Percentiles rank a stretch among this genome's conserved stretches.
These are phyloP conservation scores for Trachelus troglodyta DNA, from an alignment of 2,888 invertebrate genomes.

Conservation along the genomic window DNA sequence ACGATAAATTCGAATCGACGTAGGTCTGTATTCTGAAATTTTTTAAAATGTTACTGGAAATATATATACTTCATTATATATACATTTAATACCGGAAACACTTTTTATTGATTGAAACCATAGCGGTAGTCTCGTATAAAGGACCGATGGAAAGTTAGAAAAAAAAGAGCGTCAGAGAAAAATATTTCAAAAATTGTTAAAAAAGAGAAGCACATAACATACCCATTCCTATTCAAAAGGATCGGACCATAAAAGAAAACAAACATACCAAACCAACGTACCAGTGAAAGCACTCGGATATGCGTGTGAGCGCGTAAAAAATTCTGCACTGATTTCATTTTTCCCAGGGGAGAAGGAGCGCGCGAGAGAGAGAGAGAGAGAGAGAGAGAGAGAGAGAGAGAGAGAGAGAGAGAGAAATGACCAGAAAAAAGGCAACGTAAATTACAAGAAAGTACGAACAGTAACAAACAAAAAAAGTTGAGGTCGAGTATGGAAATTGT, in stretches of 20 bases:
- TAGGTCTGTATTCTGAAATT: too few relatives aligned
- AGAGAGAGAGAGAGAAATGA: not conserved
- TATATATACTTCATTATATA: not conserved
- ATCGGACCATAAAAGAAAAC: not conserved
- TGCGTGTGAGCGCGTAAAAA: not conserved
- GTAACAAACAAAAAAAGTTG: not conserved
- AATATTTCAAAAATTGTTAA: not conserved
- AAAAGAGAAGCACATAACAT: not conserved
- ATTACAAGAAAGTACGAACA: not conserved
- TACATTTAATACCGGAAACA: not conserved
- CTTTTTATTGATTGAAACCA: not conserved
- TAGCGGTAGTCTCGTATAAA: too few relatives aligned
- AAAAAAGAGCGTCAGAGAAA: not conserved
- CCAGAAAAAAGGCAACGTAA: not conserved
- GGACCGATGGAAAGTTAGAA: not conserved
- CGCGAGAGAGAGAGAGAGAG: too few relatives aligned
- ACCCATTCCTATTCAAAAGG: not conserved
- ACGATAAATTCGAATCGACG: too few relatives aligned
- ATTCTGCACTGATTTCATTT: not conserved
- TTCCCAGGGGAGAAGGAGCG: not conserved
- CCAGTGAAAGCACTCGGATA: not conserved
- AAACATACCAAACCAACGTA: not conserved
- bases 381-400: too few relatives aligned
- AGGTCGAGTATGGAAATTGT: not conserved
- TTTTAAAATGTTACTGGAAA: too few relatives aligned